Conservation (phyloP, 2,113 vertebrate genomes). For the Promerops cafer region DNA sequence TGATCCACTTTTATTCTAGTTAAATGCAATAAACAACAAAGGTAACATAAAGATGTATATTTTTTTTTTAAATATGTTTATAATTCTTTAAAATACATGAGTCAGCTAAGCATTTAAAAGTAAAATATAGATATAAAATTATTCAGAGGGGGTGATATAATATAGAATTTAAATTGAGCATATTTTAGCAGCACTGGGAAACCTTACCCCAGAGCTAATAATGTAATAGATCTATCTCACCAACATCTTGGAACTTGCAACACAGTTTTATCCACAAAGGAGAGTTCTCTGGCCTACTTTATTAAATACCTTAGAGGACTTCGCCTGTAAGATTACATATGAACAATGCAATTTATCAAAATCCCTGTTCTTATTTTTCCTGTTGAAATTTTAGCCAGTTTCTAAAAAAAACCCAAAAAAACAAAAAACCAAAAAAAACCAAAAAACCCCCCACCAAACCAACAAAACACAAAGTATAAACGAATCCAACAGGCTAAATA, state of each 20-base stretch:
- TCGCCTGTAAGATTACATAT: constrained; percentile 38
- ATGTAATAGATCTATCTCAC: constrained; percentile 39
- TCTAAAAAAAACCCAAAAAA: background rate
- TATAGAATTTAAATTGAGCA: constrained; percentile 63
- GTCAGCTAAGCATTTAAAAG: constrained; percentile 60
- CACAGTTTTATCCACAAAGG: constrained; percentile 57
- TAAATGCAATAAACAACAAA: constrained; percentile 54
- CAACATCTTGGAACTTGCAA: constrained; percentile 13
- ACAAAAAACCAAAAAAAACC: background rate
- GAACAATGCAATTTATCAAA: constrained; percentile 56
- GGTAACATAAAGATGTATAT: constrained; percentile 23
- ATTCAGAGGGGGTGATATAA: constrained; percentile 37
- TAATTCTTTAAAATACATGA: constrained; percentile 52
- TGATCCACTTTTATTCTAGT: constrained; percentile 19
- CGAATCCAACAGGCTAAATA: constrained; percentile 30
- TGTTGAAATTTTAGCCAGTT: constrained; percentile 17
- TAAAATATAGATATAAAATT: constrained; percentile 68
- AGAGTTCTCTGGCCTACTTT: constrained; percentile 56
- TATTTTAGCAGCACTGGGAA: constrained; percentile 56
- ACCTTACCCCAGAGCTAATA: constrained; percentile 58
- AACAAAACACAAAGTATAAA: background rate
- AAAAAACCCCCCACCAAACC: too few species aligned
- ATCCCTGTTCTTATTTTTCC: constrained; percentile 15
- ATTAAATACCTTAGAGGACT: constrained; percentile 55
- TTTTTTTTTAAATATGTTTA: constrained; percentile 5